Evolutionary conservation across 2,113 vertebrate species (phyloP).

Genomic region (Formicarius rufipectus): DNA sequence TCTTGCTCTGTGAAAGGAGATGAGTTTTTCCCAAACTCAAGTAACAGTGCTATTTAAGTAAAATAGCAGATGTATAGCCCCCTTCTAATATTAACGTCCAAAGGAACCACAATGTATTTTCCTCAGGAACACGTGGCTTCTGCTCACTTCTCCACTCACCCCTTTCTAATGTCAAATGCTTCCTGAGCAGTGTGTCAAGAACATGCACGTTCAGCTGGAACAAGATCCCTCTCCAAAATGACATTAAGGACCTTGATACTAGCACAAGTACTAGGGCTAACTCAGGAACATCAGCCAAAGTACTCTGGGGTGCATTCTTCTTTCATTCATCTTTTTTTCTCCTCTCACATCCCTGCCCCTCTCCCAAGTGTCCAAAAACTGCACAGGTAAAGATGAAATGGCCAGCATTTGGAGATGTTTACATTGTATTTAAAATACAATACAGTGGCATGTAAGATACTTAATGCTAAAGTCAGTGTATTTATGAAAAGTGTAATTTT

Average conservation of each 20-base stretch:
- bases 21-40: background rate
- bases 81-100: background rate
- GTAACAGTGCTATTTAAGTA: background rate
- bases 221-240: background rate
- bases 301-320: conserved; percentile 28
- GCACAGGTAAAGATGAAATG: conserved; percentile 66
- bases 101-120: conserved; percentile 38
- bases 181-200: background rate
- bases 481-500: conserved; percentile 75
- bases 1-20: background rate
- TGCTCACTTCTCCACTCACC: conserved; percentile 3
- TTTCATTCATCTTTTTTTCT: conserved; percentile 1
- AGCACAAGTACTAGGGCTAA: conserved; percentile 46
- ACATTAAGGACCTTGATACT: background rate
- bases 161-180: background rate
- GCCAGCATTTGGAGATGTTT: conserved; percentile 71
- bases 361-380: conserved; percentile 45
- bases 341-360: background rate
- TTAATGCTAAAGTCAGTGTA: conserved; percentile 71
- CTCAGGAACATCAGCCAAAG: conserved; percentile 71
- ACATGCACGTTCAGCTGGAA: background rate
- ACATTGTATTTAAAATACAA: conserved; percentile 72
- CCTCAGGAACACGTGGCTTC: conserved; percentile 49
- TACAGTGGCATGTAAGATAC: conserved; percentile 74
- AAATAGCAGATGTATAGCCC: background rate